Evolutionary conservation across 2,113 vertebrate genomes (phyloP).

Genomic region (Struthio camelus): DNA sequence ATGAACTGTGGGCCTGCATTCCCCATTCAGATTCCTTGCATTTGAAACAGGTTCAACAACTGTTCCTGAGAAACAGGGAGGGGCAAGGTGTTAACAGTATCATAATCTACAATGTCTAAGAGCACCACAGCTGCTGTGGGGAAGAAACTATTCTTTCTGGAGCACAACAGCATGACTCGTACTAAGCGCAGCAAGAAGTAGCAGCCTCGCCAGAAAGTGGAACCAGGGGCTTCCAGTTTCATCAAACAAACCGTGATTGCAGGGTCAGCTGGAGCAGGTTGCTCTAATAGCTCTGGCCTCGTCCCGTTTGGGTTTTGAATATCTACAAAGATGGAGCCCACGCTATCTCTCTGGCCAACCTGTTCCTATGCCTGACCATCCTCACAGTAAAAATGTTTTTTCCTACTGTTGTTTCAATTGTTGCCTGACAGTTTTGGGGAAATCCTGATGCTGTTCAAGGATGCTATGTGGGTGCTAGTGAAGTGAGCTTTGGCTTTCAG

Average conservation of each 20-base stretch:
- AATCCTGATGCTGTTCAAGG: background rate
- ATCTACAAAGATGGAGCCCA: background rate
- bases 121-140: too few species aligned
- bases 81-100: background rate
- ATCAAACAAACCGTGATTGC: background rate
- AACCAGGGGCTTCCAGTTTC: too few species aligned
- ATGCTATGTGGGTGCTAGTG: background rate
- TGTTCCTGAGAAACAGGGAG: background rate
- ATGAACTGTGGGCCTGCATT: background rate
- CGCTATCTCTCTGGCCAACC: background rate
- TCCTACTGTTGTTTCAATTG: fast-evolving
- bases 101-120: background rate
- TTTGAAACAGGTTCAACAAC: background rate
- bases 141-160: too few species aligned
- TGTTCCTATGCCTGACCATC: background rate
- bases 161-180: too few species aligned
- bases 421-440: background rate
- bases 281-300: background rate
- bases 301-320: fast-evolving
- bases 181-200: too few species aligned
- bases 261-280: background rate
- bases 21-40: background rate
- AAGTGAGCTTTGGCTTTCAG: background rate
- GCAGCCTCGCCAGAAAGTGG: too few species aligned
- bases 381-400: background rate